A percentile compares a stretch with the other conserved stretches of the same genome.
These are phyloP conservation scores for Acleris emargana DNA, from an alignment of 2,888 invertebrate genomes.

Conservation along the genomic window DNA sequence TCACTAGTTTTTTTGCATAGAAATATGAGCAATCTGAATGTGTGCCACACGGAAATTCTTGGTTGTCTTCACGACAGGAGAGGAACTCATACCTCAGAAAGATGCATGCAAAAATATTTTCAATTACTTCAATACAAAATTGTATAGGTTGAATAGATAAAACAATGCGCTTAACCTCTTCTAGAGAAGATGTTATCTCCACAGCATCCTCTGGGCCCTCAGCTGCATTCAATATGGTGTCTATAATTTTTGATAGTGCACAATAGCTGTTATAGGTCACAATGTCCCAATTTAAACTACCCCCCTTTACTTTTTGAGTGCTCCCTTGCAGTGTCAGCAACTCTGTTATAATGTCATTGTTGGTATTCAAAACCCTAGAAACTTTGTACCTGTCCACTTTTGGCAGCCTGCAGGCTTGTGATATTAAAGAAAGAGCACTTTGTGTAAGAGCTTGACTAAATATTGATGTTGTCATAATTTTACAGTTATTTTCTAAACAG, in stretches of 20 bases:
- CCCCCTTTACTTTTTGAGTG: conserved; percentile 46
- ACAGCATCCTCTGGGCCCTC: conserved; percentile 62
- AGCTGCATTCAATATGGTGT: conserved; percentile 71
- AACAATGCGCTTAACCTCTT: conserved; percentile 76
- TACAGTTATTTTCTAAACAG: conserved; percentile 78
- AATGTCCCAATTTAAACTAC: conserved; percentile 69
- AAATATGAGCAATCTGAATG: conserved; percentile 80
- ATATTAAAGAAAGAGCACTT: conserved; percentile 78
- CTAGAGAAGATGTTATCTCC: conserved; percentile 68
- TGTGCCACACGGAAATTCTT: conserved; percentile 71
- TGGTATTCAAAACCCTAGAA: conserved; percentile 72
- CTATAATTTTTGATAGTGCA: conserved; percentile 77
- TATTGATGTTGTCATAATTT: conserved; percentile 78
- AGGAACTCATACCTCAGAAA: conserved; percentile 87
- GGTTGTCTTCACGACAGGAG: conserved; percentile 77
- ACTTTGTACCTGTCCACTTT: conserved; percentile 80
- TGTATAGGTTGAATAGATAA: conserved; percentile 73
- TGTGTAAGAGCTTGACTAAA: conserved; percentile 74
- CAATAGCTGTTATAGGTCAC: conserved; percentile 80
- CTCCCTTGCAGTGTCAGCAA: conserved; percentile 56
- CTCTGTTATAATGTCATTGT: conserved; percentile 73
- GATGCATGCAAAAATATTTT: conserved; percentile 88
- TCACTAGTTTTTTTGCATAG: conserved; percentile 71
- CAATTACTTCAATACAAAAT: conserved; percentile 85
- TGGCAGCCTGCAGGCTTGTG: conserved; percentile 77